These are phyloP conservation scores for Premnoplex brunnescens DNA, from an alignment of 2,797 vertebrate species.

Conservation along the genomic window DNA sequence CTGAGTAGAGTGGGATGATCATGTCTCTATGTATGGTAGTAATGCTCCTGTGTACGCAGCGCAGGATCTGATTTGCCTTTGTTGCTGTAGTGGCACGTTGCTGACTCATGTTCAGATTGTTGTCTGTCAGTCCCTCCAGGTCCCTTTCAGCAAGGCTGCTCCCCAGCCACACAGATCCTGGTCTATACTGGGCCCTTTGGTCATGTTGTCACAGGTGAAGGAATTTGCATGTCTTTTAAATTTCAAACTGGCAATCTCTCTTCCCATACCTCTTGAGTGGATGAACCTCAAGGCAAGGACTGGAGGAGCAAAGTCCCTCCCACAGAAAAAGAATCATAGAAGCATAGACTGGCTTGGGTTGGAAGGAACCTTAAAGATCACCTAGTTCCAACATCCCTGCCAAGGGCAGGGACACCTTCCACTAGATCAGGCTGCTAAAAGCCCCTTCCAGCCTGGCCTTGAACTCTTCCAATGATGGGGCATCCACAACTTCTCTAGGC, in stretches of 20 bases:
- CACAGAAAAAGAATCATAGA: background rate
- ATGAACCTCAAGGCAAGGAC: background rate
- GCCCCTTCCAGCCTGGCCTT: background rate
- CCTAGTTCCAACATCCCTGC: background rate
- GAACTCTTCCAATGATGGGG: background rate
- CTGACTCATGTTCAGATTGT: background rate
- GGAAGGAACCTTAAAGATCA: background rate
- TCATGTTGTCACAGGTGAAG: background rate
- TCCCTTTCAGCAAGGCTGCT: background rate
- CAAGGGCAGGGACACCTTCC: background rate
- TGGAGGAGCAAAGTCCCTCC: background rate
- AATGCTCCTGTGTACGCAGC: background rate
- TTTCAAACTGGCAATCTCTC: background rate
- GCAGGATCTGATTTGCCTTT: background rate
- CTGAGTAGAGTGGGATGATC: background rate
- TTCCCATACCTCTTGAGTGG: background rate
- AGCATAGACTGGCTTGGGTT: background rate
- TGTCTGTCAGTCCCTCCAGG: background rate
- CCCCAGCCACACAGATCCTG: background rate
- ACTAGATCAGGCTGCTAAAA: background rate
- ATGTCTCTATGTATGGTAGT: background rate
- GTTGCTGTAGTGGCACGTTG: background rate
- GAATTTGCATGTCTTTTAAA: background rate
- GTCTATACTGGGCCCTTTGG: background rate
- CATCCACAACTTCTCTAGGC: too few relatives aligned